Base-by-base conservation (phyloP, 2,888 invertebrate genomes). In the Perizoma flavofasciatum region DNA sequence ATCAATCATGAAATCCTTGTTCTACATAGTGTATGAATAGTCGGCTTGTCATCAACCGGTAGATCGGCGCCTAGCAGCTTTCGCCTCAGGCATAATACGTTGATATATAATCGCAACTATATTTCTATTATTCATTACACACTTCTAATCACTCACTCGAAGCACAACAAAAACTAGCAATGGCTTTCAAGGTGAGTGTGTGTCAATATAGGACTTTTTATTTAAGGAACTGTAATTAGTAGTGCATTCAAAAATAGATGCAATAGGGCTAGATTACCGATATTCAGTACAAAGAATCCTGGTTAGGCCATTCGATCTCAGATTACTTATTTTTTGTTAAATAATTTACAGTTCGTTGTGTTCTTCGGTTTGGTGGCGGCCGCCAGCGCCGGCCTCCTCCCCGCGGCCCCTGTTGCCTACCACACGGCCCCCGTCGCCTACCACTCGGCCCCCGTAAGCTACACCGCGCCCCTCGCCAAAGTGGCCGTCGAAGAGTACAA, bases 401-500 rank as follows among this genome's bases (percentile, higher is more conserved):
- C 73, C 54, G 78, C 78, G 40, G 80, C 73, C 32, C 78, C 86
- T 39, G 68, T 85, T 52, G 77, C 83, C 35, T 75, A 79, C 73
- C 75, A 73, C 54, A 63, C 78, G 39, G 75, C 79, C 3, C 77
- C 78, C 4, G 69, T 77, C 11, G 73, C 77, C 10, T 47, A 57
- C 10, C 70, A 79, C 62, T 69, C 78, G 32, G 74, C 75, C 10
- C 81, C 80, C 41, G 41, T 41, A n/a, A 44, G 44, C 45, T 65
- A 71, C 67, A 66, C 73, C 52, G 75, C 75, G 6, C 77, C 79
- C 46, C 63, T 77, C 49, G 75, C 76, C 37, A 73, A 78, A 51
- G 73, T 78, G 58, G 69, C 76, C 45, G 76, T 79, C 8, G 83
- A 86, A 39, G 82, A 79, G 50, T 81, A 81, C 72, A 75, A 86